Percentiles rank a stretch among this genome's conserved stretches.
Conservation (phyloP, 2,113 vertebrate genomes). For the Edolisoma coerulescens region DNA sequence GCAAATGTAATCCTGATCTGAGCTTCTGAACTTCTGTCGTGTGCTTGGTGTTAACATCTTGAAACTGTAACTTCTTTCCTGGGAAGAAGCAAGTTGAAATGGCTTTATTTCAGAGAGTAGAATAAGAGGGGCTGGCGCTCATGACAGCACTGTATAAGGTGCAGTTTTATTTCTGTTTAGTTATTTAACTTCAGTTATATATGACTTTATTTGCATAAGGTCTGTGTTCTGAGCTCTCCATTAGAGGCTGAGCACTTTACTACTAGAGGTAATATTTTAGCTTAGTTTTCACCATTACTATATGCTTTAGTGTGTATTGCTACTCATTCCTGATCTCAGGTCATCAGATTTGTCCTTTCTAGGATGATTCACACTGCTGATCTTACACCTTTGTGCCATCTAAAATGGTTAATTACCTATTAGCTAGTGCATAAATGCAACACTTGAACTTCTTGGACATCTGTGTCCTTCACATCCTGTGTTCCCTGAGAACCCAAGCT, state of each 20-base stretch:
- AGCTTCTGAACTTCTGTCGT: neutral
- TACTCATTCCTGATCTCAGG: neutral
- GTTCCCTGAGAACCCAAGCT: accelerated
- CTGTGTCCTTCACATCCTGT: neutral
- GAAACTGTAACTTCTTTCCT: neutral
- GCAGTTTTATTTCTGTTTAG: neutral
- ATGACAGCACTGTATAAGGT: neutral
- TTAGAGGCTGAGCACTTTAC: neutral
- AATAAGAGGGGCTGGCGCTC: neutral
- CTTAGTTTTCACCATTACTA: neutral
- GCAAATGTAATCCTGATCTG: neutral
- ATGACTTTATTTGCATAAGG: neutral
- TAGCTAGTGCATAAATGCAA: neutral
- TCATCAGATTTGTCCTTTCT: neutral
- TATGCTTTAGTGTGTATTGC: neutral
- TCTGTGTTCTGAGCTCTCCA: neutral
- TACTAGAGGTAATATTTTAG: neutral
- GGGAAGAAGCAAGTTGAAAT: neutral
- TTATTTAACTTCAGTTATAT: neutral
- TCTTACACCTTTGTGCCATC: neutral
- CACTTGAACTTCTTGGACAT: neutral
- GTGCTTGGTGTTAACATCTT: neutral
- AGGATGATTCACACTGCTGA: neutral
- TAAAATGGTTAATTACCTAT: neutral
- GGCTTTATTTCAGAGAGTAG: neutral